Percentiles rank a stretch among this genome's conserved stretches.
Conservation (phyloP, 2,113 vertebrate genomes). For the Neodon shergylaensis region DNA sequence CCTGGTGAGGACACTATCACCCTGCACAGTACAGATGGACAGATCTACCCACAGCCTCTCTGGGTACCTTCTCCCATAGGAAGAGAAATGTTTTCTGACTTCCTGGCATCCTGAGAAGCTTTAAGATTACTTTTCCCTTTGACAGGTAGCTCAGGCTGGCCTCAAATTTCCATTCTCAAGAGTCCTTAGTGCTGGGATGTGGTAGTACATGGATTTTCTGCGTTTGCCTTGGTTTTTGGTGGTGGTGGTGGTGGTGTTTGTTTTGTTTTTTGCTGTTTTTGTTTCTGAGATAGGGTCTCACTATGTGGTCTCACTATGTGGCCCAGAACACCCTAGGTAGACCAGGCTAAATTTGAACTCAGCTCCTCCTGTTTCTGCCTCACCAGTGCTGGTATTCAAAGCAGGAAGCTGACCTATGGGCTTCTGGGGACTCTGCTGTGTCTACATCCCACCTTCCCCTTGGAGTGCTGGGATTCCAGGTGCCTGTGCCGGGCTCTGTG, state of each 20-base stretch:
- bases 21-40: neutral
- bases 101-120: neutral
- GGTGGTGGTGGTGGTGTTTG: too few relatives aligned
- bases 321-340: neutral
- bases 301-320: neutral
- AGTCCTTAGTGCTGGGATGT: neutral
- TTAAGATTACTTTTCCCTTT: neutral
- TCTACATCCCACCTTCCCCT: too few relatives aligned
- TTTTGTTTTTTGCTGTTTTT: too few relatives aligned
- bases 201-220: neutral
- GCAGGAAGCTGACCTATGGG: neutral
- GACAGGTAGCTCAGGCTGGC: neutral
- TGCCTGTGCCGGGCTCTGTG: neutral
- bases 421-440: neutral
- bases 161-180: neutral
- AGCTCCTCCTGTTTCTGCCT: neutral
- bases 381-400: neutral
- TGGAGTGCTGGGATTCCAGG: neutral
- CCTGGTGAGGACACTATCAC: rapidly evolving
- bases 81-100: neutral
- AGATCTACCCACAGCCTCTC: too few relatives aligned
- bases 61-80: neutral
- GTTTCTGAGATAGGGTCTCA: neutral
- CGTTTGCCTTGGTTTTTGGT: neutral
- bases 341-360: neutral